A percentile compares a stretch with the other conserved stretches of the same genome.
Evolutionary conservation across 2,888 invertebrate species (phyloP).

Genomic region (Nomada flava): DNA sequence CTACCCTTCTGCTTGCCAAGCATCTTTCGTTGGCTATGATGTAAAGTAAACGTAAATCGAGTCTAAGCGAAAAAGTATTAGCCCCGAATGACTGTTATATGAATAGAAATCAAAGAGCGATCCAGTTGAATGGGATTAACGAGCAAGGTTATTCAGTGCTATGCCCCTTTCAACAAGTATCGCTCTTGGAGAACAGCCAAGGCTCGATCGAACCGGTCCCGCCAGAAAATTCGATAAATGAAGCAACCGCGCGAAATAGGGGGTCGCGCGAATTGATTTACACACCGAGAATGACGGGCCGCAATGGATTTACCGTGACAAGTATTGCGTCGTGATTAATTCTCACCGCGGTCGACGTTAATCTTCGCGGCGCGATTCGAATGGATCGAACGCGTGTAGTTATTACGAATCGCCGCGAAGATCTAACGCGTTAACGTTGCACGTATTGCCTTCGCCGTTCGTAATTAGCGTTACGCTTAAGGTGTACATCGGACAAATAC

Average conservation of each 20-base stretch:
- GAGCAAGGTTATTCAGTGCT: slow-evolving; percentile 25
- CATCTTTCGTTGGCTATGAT: too few relatives aligned
- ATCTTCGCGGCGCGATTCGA: slow-evolving; percentile 2
- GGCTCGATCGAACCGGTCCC: slow-evolving; percentile 21
- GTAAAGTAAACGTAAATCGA: not conserved
- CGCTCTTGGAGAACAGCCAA: slow-evolving; percentile 42
- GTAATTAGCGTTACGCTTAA: too few relatives aligned
- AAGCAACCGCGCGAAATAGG: slow-evolving; percentile 28
- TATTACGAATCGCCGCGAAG: not conserved
- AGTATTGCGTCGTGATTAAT: slow-evolving; percentile 37
- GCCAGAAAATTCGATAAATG: slow-evolving; percentile 42
- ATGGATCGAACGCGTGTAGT: not conserved
- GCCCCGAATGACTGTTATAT: not conserved
- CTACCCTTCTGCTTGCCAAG: too few relatives aligned
- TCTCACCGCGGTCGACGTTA: slow-evolving; percentile 1
- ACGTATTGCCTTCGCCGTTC: not conserved
- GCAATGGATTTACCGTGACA: slow-evolving; percentile 32
- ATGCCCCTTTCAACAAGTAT: slow-evolving; percentile 39
- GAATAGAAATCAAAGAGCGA: not conserved
- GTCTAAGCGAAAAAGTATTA: not conserved
- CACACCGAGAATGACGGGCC: slow-evolving; percentile 23
- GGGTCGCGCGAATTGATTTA: slow-evolving; percentile 34
- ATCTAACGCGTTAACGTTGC: not conserved
- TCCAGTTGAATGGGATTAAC: slow-evolving; percentile 7
- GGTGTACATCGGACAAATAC: not conserved